Evolutionary conservation across 2,888 invertebrate genomes (phyloP).

Genomic region (Pheosia tremula): DNA sequence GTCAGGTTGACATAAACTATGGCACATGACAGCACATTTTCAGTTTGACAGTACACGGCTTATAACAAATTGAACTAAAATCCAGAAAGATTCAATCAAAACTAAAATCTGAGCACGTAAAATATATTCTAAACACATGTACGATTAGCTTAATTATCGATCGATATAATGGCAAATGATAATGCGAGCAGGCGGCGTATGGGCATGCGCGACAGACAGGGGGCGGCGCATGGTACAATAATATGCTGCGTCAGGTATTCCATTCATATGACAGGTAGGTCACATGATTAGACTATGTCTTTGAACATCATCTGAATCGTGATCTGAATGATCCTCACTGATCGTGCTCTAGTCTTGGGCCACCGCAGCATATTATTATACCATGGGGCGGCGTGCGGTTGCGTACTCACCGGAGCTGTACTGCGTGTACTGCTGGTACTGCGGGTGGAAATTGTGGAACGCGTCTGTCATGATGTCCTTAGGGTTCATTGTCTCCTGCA

Average conservation of each 20-base stretch:
- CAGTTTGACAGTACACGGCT: too few relatives aligned
- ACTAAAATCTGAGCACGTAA: background rate
- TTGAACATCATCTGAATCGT: too few relatives aligned
- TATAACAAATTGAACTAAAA: too few relatives aligned
- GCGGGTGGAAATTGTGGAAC: conserved; percentile 99
- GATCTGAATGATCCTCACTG: too few relatives aligned
- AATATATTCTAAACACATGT: conserved; percentile 1
- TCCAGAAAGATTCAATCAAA: background rate
- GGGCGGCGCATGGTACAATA: background rate
- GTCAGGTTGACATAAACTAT: too few relatives aligned
- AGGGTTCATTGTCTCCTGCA: conserved; percentile 97
- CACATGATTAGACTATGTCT: too few relatives aligned
- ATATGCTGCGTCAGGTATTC: too few relatives aligned
- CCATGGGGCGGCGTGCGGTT: too few relatives aligned
- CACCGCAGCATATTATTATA: too few relatives aligned
- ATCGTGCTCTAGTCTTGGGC: too few relatives aligned
- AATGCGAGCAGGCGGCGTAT: conserved; percentile 28
- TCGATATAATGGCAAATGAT: conserved; percentile 9
- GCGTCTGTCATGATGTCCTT: conserved; percentile 99
- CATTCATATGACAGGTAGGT: too few relatives aligned
- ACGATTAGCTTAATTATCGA: background rate
- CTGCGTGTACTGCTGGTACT: conserved; percentile 99
- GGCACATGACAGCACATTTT: too few relatives aligned
- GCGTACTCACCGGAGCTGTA: conserved; percentile 93
- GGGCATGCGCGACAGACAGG: conserved; percentile 13